Evolutionary conservation across 2,888 invertebrate species (phyloP).

Genomic region (Agonopterix subpropinquella): DNA sequence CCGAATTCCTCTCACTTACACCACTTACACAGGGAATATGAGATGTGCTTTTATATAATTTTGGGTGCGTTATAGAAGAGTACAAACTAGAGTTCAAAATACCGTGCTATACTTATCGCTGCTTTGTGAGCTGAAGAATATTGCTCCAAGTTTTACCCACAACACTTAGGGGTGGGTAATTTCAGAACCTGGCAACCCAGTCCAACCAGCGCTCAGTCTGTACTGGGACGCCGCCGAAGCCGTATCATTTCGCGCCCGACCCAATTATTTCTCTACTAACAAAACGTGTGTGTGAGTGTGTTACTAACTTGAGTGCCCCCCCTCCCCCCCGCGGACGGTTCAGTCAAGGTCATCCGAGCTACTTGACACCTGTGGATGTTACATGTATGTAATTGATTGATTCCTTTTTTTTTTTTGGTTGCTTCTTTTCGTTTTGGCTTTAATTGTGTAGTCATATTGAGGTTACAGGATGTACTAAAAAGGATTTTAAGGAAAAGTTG

Average conservation of each 20-base stretch:
- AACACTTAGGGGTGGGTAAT: slow-evolving; percentile 6
- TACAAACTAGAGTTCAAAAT: no score
- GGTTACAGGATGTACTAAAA: no score
- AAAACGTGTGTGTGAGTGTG: slow-evolving; percentile 59
- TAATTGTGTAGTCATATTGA: no score
- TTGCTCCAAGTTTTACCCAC: no score
- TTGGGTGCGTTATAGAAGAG: no score
- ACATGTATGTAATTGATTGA: slow-evolving; percentile 41
- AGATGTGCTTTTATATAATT: no score
- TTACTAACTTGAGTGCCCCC: slow-evolving; percentile 39
- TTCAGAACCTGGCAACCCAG: slow-evolving; percentile 45
- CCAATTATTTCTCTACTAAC: slow-evolving; percentile 34
- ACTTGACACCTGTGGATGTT: slow-evolving; percentile 62
- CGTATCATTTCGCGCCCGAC: slow-evolving; percentile 19
- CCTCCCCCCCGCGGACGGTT: slow-evolving; percentile 33
- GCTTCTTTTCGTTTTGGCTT: background rate
- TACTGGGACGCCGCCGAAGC: slow-evolving; percentile 37
- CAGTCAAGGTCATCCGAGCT: slow-evolving; percentile 56
- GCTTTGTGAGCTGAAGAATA: no score
- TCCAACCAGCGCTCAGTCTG: slow-evolving; percentile 51
- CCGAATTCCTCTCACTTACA: no score
- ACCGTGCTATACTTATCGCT: no score
- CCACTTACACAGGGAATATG: no score
- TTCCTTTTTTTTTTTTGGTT: background rate
- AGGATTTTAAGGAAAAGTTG: no score